Conservation (phyloP, 2,113 vertebrate species). For the Vireo altiloquus region DNA sequence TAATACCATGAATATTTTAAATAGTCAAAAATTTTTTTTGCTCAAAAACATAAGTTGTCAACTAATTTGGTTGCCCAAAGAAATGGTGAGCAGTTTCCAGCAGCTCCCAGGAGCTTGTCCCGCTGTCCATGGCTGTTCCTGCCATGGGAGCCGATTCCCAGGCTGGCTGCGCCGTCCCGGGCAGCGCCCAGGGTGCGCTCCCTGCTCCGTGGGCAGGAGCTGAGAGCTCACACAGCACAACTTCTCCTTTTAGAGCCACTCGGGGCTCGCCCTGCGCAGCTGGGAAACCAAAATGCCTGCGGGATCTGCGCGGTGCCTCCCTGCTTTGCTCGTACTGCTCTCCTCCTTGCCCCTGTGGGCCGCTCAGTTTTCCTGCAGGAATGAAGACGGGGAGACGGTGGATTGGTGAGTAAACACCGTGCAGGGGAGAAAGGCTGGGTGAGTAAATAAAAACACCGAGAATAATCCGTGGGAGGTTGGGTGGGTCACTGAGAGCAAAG, state of each 20-base stretch:
- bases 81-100: accelerated
- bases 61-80: not conserved
- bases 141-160: accelerated
- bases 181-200: not conserved
- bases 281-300: conserved; percentile 46
- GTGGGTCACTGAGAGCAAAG: not conserved
- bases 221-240: not conserved
- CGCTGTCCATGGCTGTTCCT: accelerated
- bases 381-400: conserved; percentile 83
- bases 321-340: conserved; percentile 28
- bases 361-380: conserved; percentile 82
- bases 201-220: not conserved
- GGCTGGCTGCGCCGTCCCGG: not conserved
- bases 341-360: not conserved
- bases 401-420: conserved; percentile 84
- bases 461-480: not conserved
- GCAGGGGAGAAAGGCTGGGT: not conserved
- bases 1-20: not conserved
- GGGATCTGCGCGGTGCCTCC: not conserved
- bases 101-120: not conserved
- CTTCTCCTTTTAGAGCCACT: not conserved
- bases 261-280: not conserved
- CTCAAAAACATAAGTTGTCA: not conserved
- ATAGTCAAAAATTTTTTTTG: not conserved
- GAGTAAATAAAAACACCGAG: not conserved